These are phyloP conservation scores for Eurystomus glaucurus DNA, from an alignment of 2,797 vertebrate genomes.

Conservation along the genomic window DNA sequence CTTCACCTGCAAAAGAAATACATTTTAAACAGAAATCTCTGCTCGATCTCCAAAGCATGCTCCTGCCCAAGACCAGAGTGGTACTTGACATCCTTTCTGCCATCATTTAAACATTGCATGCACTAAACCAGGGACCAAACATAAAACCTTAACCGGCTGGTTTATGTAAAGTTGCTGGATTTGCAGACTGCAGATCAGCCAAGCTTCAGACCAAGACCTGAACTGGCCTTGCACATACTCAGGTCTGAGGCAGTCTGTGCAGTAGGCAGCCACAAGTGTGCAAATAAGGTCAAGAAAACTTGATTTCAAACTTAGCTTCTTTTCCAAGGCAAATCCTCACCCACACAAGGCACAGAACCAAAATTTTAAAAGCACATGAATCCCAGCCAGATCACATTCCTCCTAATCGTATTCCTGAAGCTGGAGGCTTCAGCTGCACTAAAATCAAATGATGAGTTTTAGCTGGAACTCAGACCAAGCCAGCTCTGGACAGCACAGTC, in stretches of 20 bases:
- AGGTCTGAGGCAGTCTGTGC: not conserved
- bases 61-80: not conserved
- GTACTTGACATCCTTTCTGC: not conserved
- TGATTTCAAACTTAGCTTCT: not conserved
- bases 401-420: not conserved
- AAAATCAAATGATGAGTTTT: not conserved
- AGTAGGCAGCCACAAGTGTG: not conserved
- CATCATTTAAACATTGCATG: not conserved
- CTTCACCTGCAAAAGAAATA: constrained; percentile 88
- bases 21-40: not conserved
- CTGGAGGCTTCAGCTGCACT: not conserved
- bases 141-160: not conserved
- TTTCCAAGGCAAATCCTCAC: not conserved
- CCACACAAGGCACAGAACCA: not conserved
- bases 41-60: not conserved
- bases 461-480: not conserved
- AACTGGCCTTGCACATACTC: not conserved
- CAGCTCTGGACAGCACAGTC: not conserved
- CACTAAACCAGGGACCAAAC: not conserved
- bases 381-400: not conserved
- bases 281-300: not conserved
- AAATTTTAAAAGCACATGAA: not conserved
- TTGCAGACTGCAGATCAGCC: not conserved
- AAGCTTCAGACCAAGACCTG: not conserved
- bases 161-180: not conserved